Evolutionary conservation across 1,140 invertebrate genomes (phyloP), one percentile per base, ranked within the genome.

Genomic region (Pemphigus obesinymphae): DNA sequence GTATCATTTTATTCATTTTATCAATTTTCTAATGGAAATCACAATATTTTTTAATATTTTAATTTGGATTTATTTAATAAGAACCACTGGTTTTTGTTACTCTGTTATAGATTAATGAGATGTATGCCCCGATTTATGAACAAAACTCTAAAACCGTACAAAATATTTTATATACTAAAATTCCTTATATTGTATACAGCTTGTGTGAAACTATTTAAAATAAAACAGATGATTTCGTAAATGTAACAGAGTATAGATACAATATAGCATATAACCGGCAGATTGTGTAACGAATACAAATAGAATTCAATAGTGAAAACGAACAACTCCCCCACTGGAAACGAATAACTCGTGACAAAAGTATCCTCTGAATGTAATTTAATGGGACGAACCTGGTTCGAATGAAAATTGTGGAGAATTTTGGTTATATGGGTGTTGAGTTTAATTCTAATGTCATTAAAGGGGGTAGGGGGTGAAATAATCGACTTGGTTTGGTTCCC

Each of bases 361-460:
- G 72, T 75, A 53, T 75, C 29, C 34, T 75, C 11, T 53, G 72
- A 34, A 50, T 75, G 29, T 53, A 75, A 53, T 75, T 75, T 75
- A 75, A 75, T 34, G 29, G 48, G 72, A 53, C 13, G 26, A 20
- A 48, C 43, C 1, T 15, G 31, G 70, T 53, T 50, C 53, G 29
- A n/a, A 55, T n/a, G 50, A 55, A 75, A 34, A 55, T 34, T 17
- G 11, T 34, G 26, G 8, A 45, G 8, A 53, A 75, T 75, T 75
- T 75, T 23, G 72, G 72, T 75, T 29, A 53, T 20, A 37, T n/a
- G 72, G 29, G 72, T 70, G 40, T 70, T 70, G 40, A 17, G 45
- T 70, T 70, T 43, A 3, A 43, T 29, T 70, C 23, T 17, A 70
- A 45, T 45, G 13, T 43, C n/a, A 6, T 66, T 68, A 40, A 40